A percentile compares a stretch with the other conserved stretches of the same genome.
These are phyloP conservation scores for Eciton burchellii DNA, from an alignment of 1,140 invertebrate species.

Conservation along the genomic window DNA sequence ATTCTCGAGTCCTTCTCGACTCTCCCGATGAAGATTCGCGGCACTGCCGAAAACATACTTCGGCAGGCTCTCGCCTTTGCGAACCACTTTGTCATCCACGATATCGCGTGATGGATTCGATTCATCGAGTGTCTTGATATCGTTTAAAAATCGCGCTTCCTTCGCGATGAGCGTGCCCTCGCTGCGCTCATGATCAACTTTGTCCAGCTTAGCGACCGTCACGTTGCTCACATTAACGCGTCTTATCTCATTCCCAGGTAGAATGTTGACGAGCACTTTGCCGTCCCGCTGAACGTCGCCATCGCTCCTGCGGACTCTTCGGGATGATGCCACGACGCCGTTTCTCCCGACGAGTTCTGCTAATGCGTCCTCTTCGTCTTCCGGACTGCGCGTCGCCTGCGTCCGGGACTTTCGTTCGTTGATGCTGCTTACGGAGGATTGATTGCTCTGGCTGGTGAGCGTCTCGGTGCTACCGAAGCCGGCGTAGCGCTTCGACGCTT, in stretches of 20 bases:
- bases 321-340: background rate
- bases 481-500: constrained; percentile 42
- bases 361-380: constrained; percentile 56
- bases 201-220: background rate
- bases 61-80: background rate
- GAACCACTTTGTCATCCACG: background rate
- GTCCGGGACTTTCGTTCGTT: constrained; percentile 79
- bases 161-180: background rate
- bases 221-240: constrained; percentile 6
- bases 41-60: constrained; percentile 28
- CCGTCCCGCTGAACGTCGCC: background rate
- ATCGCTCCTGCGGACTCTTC: background rate
- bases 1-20: background rate
- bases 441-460: constrained; percentile 83
- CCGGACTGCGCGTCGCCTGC: constrained; percentile 76
- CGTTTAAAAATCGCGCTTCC: background rate
- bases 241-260: constrained; percentile 40
- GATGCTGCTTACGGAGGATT: constrained; percentile 80
- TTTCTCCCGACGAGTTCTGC: background rate
- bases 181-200: constrained; percentile 30
- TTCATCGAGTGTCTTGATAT: background rate
- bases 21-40: background rate
- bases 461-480: constrained; percentile 84
- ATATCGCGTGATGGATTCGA: background rate
- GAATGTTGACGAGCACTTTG: constrained; percentile 53